A percentile compares a stretch with the other conserved stretches of the same genome.
These are phyloP conservation scores for Gasteruption jaculator DNA, from an alignment of 2,888 invertebrate species.

Conservation along the genomic window DNA sequence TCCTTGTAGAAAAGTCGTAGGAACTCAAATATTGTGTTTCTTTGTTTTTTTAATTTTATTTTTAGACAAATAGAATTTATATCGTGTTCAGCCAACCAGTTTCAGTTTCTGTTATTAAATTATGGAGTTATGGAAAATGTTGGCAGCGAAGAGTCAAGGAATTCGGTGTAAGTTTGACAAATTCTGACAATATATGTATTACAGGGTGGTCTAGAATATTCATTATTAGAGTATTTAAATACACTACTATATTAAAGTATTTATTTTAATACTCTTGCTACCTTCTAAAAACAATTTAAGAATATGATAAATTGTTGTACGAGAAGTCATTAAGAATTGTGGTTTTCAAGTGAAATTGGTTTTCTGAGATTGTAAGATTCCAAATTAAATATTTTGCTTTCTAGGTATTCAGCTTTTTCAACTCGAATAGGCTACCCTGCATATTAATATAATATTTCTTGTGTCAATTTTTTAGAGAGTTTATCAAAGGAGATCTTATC, in stretches of 20 bases:
- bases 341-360: no score
- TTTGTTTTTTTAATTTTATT: conserved; percentile 5
- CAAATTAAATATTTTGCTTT: conserved; percentile 9
- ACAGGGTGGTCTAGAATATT: no score
- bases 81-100: conserved; percentile 75
- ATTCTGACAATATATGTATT: conserved; percentile 1
- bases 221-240: no score
- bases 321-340: no score
- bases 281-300: no score
- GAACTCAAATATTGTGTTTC: no score
- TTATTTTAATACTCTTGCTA: no score
- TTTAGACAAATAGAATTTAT: conserved; percentile 64
- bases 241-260: no score
- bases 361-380: no score
- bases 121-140: conserved; percentile 84
- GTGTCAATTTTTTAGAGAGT: neutral
- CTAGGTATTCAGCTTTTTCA: neutral
- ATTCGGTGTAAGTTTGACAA: conserved; percentile 64
- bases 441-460: conserved; percentile 4
- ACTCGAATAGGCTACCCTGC: neutral
- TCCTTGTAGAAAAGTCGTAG: no score
- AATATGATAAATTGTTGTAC: no score
- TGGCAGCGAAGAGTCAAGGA: conserved; percentile 74
- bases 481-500: conserved; percentile 4
- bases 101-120: conserved; percentile 67